Conservation (phyloP, 2,113 vertebrate species). For the Lipophrys pholis region DNA sequence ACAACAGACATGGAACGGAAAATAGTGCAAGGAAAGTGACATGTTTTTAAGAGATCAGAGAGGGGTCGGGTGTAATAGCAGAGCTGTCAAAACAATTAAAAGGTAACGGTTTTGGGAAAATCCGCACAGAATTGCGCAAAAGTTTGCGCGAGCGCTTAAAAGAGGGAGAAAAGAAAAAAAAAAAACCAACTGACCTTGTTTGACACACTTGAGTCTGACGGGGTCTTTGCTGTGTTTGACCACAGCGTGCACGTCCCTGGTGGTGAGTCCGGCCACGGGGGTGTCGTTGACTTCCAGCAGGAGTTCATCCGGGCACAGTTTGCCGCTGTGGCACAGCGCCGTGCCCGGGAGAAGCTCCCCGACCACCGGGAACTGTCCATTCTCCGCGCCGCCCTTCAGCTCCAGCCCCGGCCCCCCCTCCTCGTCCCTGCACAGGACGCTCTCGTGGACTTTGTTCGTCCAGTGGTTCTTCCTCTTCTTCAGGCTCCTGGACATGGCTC, state of each 20-base stretch:
- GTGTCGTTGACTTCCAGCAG: constrained; percentile 97
- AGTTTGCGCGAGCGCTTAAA: no score
- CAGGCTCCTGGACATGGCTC: constrained; percentile 94
- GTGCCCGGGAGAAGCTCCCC: constrained; percentile 89
- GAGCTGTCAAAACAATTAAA: no score
- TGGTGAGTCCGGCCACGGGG: constrained; percentile 95
- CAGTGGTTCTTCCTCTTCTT: constrained; percentile 96
- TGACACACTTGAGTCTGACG: constrained; percentile 95
- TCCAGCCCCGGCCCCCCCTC: constrained; percentile 91
- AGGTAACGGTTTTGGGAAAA: no score
- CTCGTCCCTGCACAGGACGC: constrained; percentile 88
- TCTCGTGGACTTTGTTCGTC: constrained; percentile 96
- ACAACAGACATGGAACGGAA: no score
- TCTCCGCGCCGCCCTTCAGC: constrained; percentile 94
- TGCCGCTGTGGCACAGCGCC: constrained; percentile 88
- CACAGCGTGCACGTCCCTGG: constrained; percentile 94
- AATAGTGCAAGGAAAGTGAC: no score
- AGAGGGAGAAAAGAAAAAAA: no score
- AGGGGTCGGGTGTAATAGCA: no score
- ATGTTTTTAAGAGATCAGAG: no score
- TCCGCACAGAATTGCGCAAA: no score
- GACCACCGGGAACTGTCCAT: constrained; percentile 94
- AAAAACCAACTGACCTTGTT: constrained; percentile 86
- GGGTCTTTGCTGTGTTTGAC: constrained; percentile 96
- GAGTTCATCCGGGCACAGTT: constrained; percentile 88